phyloP scores from a whole-genome alignment of 2,113 vertebrate genomes.

The Symphodus melops region DNA sequence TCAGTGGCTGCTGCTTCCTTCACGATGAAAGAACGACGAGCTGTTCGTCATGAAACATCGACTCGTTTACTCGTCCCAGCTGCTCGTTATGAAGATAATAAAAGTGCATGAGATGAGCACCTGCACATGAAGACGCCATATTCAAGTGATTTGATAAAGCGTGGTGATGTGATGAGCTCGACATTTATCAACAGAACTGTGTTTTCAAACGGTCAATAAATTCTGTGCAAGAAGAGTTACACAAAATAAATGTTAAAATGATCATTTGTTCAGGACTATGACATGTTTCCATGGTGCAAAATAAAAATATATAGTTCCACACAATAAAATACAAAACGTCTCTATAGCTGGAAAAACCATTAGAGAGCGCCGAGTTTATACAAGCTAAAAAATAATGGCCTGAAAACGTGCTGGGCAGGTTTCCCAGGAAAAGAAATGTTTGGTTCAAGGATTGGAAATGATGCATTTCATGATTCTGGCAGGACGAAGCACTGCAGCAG shows the following conservation, averaged over 20 bases:
- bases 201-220: background rate
- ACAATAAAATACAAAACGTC: background rate
- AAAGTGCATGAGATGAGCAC: background rate
- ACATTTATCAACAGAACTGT: background rate
- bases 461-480: constrained; percentile 23
- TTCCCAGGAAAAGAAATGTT: constrained; percentile 15
- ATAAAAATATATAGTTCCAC: background rate
- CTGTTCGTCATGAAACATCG: no score
- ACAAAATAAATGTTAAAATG: background rate
- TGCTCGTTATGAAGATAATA: no score
- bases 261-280: no score
- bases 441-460: background rate
- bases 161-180: background rate
- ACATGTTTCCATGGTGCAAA: background rate
- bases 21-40: no score
- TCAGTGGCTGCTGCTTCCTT: no score
- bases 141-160: background rate
- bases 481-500: background rate
- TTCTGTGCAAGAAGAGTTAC: background rate
- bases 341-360: background rate
- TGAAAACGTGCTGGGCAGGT: background rate
- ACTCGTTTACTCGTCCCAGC: background rate
- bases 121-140: background rate
- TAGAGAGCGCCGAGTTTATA: background rate
- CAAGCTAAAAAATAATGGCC: background rate